Conservation (phyloP, 2,888 invertebrate genomes). For the Phyto melanocephala region DNA sequence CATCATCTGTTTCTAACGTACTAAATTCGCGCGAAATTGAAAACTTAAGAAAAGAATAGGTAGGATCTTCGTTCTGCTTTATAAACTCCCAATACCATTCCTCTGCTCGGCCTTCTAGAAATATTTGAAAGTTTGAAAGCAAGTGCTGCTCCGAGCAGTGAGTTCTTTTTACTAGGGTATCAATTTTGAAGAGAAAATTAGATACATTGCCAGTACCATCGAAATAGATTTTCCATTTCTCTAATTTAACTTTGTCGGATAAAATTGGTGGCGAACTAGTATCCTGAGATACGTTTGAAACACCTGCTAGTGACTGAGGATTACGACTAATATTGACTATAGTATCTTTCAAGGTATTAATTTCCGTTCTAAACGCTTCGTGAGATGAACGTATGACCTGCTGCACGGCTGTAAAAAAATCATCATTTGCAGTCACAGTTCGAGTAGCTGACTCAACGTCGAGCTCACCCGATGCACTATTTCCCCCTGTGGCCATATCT, state of each 20-base stretch:
- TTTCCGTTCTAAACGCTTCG: neutral
- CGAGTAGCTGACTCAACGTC: neutral
- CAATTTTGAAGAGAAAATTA: conserved; percentile 24
- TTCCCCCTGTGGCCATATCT: neutral
- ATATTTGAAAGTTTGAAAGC: conserved; percentile 1
- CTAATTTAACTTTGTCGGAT: neutral
- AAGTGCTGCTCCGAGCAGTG: neutral
- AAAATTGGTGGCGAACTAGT: no score
- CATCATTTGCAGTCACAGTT: neutral
- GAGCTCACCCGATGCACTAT: neutral
- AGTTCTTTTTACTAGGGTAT: neutral
- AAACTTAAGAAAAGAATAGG: neutral
- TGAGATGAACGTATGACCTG: neutral
- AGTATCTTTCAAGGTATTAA: neutral
- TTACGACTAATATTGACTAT: neutral
- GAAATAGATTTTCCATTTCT: conserved; percentile 18
- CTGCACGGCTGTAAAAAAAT: neutral
- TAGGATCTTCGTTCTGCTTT: neutral
- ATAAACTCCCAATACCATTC: conserved; percentile 26
- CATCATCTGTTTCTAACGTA: neutral
- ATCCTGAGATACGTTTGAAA: neutral
- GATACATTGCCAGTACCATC: conserved; percentile 20
- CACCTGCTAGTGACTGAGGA: neutral
- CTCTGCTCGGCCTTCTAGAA: conserved; percentile 1
- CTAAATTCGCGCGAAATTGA: conserved; percentile 2